These are phyloP conservation scores for Acholoe squamosa DNA, from an alignment of 2,888 invertebrate species.

Conservation along the genomic window DNA sequence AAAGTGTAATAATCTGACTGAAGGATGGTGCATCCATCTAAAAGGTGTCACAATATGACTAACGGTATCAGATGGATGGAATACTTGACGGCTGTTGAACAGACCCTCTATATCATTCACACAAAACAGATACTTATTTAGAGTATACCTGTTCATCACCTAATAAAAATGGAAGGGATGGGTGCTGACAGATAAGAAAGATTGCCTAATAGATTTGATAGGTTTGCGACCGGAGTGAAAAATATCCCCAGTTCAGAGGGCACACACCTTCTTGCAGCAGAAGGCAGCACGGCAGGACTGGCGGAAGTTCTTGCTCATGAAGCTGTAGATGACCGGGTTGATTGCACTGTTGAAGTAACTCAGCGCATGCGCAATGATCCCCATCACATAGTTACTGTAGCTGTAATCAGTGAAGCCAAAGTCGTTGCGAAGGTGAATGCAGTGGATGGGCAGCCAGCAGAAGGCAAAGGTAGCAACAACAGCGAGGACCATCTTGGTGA, in stretches of 20 bases:
- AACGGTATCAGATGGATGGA: no score
- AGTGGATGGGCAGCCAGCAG: slow-evolving; percentile 70
- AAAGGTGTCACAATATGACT: no score
- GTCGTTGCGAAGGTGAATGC: slow-evolving; percentile 63
- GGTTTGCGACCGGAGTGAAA: background rate
- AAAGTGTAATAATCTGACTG: no score
- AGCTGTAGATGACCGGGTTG: slow-evolving; percentile 78
- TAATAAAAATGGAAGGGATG: no score
- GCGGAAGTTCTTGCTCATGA: slow-evolving; percentile 75
- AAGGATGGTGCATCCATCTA: no score
- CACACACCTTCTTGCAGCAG: slow-evolving; percentile 32
- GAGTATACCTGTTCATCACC: no score
- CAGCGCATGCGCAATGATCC: slow-evolving; percentile 44
- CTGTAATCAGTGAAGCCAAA: background rate
- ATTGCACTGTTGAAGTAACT: slow-evolving; percentile 74
- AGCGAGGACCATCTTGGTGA: slow-evolving; percentile 59
- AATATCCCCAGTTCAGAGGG: background rate
- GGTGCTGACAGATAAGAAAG: no score
- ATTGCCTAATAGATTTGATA: background rate
- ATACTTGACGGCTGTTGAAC: no score
- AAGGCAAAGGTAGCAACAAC: slow-evolving; percentile 68
- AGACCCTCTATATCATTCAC: no score
- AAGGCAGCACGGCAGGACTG: slow-evolving; percentile 67
- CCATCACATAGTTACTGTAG: background rate
- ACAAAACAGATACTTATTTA: no score